Percentiles rank a stretch among this genome's conserved stretches.
Conservation (phyloP, 1,140 invertebrate genomes). For the Bombus affinis region DNA sequence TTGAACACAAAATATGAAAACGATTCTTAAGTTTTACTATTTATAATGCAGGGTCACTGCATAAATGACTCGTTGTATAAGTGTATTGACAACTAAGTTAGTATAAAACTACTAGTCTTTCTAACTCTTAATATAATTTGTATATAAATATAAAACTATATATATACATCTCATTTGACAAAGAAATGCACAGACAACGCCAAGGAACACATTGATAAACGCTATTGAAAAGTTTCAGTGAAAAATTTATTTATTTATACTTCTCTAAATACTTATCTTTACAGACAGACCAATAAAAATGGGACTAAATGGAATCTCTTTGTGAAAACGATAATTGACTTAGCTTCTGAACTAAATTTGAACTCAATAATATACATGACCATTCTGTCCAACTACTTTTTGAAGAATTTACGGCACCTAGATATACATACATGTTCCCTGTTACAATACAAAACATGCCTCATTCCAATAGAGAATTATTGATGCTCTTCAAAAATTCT, state of each 20-base stretch:
- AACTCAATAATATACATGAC: conserved; percentile 62
- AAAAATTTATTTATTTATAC: conserved; percentile 50
- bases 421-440: conserved; percentile 64
- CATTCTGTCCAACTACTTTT: conserved; percentile 66
- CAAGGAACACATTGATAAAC: conserved; percentile 32
- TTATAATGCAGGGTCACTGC: conserved; percentile 23
- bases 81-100: conserved; percentile 53
- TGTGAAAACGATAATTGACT: conserved; percentile 49
- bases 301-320: conserved; percentile 66
- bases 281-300: conserved; percentile 65
- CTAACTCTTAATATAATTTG: conserved; percentile 51
- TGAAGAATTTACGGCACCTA: conserved; percentile 66
- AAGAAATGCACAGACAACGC: conserved; percentile 45
- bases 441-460: conserved; percentile 12
- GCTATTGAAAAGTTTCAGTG: conserved; percentile 43
- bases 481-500: conserved; percentile 49
- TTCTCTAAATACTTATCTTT: conserved; percentile 56
- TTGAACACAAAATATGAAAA: conserved; percentile 23
- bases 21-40: conserved; percentile 52
- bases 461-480: conserved; percentile 47
- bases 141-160: conserved; percentile 33
- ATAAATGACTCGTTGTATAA: conserved; percentile 40
- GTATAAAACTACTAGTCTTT: conserved; percentile 61
- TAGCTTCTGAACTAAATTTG: conserved; percentile 54
- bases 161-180: conserved; percentile 10